phyloP scores from a whole-genome alignment of 2,888 invertebrate genomes.

The Crematogaster levior region DNA sequence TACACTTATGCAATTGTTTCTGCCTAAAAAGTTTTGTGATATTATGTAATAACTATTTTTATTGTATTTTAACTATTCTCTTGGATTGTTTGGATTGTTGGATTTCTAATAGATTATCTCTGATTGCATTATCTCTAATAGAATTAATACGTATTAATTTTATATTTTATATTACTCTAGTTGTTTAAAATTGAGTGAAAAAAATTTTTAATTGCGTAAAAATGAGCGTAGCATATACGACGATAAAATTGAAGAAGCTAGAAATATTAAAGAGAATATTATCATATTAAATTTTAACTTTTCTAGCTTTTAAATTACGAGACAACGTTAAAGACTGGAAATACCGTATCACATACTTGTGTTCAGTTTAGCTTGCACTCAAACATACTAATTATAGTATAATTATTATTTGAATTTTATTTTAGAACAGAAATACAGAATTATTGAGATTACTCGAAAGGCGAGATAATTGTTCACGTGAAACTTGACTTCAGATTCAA shows the following conservation, averaged over 20 bases:
- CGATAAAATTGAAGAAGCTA: slow-evolving; percentile 59
- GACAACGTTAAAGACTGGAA: slow-evolving; percentile 58
- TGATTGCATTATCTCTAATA: no score
- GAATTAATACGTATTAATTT: no score
- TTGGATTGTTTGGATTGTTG: not conserved
- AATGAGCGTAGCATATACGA: not conserved
- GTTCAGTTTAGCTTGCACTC: slow-evolving; percentile 48
- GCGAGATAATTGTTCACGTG: not conserved
- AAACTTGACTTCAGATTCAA: not conserved
- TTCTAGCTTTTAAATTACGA: slow-evolving; percentile 55
- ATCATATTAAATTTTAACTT: slow-evolving; percentile 44
- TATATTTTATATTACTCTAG: no score
- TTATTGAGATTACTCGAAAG: not conserved
- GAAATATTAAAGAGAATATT: no score
- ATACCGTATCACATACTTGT: slow-evolving; percentile 64
- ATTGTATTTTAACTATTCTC: not conserved
- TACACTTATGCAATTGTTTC: not conserved
- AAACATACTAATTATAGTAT: slow-evolving; percentile 32
- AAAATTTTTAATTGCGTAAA: not conserved
- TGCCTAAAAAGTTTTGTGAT: not conserved
- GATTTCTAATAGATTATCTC: no score
- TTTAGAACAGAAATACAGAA: no score
- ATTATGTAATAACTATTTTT: not conserved
- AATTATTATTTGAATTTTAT: slow-evolving; percentile 42
- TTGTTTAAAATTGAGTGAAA: no score